These are phyloP conservation scores for Poeciliopsis gracilis DNA, from an alignment of 2,797 vertebrate species.

Conservation along the genomic window DNA sequence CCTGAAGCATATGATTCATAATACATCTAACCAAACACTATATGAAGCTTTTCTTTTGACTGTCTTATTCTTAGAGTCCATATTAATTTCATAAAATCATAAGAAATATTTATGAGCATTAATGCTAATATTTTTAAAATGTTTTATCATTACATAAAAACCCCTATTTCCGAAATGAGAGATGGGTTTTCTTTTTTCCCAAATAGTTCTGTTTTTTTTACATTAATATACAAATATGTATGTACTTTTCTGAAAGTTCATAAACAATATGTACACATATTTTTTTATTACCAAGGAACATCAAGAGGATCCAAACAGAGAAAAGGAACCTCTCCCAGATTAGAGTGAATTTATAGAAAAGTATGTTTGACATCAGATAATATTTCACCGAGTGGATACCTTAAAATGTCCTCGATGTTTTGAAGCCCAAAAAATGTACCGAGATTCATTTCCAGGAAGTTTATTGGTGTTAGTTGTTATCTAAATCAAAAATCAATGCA, in stretches of 20 bases:
- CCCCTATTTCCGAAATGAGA: neutral
- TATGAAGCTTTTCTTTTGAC: neutral
- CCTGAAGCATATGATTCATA: neutral
- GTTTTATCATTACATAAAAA: neutral
- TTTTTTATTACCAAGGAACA: neutral
- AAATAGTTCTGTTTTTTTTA: neutral
- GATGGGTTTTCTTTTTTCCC: neutral
- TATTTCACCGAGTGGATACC: slow-evolving; percentile 14
- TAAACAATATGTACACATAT: neutral
- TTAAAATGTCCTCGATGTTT: slow-evolving; percentile 28
- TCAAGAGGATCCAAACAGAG: neutral
- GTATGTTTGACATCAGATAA: neutral
- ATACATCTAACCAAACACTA: neutral
- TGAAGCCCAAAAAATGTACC: slow-evolving; percentile 19
- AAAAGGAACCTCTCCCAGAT: no score
- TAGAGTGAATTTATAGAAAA: neutral
- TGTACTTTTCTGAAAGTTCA: slow-evolving; percentile 1
- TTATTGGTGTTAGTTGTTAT: slow-evolving; percentile 54
- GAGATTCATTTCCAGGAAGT: slow-evolving; percentile 50
- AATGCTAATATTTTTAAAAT: neutral
- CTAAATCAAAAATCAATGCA: slow-evolving; percentile 69
- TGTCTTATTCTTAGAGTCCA: neutral
- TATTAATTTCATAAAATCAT: neutral
- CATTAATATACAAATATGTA: neutral
- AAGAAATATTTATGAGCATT: neutral